Base-by-base conservation (phyloP, 2,888 invertebrate species). In the Tenthredo notha region DNA sequence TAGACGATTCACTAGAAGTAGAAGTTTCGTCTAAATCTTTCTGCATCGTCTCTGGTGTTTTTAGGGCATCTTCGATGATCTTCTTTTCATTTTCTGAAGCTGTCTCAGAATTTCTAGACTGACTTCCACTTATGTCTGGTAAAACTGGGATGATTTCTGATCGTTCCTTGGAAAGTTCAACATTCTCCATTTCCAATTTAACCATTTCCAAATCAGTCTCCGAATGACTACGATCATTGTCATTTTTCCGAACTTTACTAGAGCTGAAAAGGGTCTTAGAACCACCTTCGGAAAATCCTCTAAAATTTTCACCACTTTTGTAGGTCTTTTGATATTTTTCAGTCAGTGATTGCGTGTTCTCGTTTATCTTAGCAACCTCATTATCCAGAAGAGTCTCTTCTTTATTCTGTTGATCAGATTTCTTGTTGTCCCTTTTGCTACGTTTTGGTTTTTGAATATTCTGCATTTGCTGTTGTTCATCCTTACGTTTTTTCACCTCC, bases 281-380 rank as follows among this genome's bases (percentile, higher is more conserved):
- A 10, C 85, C 82, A 72, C 85, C 85, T 82, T 91, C 92, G 0
- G 93, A 93, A 29, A 92, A 91, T 33, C 92, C 92, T 33, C 92
- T 85, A 15, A 91, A 89, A 67, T 86, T 90, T 2, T 89, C 87
- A 0, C 87, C 83, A 2, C 89, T 86, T 29, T 90, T 90, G 0
- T 87, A 77, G 4, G 87, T 85, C 40, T 89, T 89, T 5, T 85
- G 84, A 25, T 89, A 90, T 70, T 91, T 91, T 12, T 80, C 83
- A 84, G 88, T 54, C 89, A 86, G 37, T 4, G 78, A 90, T 88
- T n/a, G 88, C 88, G 89, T 90, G 77, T 93, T 93, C 82, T 93
- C 93, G 84, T 93, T 93, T n/a, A 93, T 93, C 86, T 89, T 91
- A 0, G 93, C 93, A 0, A 93, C 93, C 77, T 93, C 93, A 86